Percentiles rank a stretch among this genome's conserved stretches.
These are phyloP conservation scores for Ctenicera cuprea DNA, from an alignment of 2,888 invertebrate species.

Conservation along the genomic window DNA sequence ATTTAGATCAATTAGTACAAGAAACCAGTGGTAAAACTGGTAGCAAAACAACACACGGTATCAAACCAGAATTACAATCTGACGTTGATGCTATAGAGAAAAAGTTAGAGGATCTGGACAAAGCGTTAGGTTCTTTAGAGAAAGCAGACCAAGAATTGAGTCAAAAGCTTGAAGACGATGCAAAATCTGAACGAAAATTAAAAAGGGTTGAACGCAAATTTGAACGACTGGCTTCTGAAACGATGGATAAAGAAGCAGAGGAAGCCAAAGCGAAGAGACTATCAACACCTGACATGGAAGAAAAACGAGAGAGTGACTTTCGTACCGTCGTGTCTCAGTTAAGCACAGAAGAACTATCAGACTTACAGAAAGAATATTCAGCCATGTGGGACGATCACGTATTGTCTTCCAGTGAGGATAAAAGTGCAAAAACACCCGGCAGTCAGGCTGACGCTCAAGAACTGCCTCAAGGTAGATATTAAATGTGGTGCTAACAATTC, in stretches of 20 bases:
- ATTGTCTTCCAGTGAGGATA: constrained; percentile 71
- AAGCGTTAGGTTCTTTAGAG: constrained; percentile 70
- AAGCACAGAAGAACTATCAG: constrained; percentile 73
- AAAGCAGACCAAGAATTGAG: constrained; percentile 60
- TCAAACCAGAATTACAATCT: constrained; percentile 33
- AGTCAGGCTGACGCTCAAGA: constrained; percentile 71
- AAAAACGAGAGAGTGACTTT: constrained; percentile 71
- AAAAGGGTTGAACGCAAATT: constrained; percentile 73
- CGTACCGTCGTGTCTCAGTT: constrained; percentile 73
- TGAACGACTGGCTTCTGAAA: constrained; percentile 74
- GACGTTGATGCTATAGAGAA: constrained; percentile 64
- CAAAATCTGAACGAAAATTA: constrained; percentile 69
- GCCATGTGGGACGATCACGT: constrained; percentile 73
- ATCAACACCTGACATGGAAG: constrained; percentile 68
- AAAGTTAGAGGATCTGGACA: constrained; percentile 70
- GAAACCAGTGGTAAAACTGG: constrained; percentile 10
- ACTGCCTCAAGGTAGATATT: constrained; percentile 72
- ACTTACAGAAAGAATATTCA: constrained; percentile 72
- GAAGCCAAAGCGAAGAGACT: constrained; percentile 64
- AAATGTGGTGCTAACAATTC: constrained; percentile 61
- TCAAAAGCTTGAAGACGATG: constrained; percentile 50
- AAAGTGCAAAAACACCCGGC: constrained; percentile 71
- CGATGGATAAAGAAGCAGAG: constrained; percentile 67
- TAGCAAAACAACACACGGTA: background rate
- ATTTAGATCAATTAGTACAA: constrained; percentile 36